Conservation (phyloP, 2,888 invertebrate genomes). For the Crossocerus cetratus region DNA sequence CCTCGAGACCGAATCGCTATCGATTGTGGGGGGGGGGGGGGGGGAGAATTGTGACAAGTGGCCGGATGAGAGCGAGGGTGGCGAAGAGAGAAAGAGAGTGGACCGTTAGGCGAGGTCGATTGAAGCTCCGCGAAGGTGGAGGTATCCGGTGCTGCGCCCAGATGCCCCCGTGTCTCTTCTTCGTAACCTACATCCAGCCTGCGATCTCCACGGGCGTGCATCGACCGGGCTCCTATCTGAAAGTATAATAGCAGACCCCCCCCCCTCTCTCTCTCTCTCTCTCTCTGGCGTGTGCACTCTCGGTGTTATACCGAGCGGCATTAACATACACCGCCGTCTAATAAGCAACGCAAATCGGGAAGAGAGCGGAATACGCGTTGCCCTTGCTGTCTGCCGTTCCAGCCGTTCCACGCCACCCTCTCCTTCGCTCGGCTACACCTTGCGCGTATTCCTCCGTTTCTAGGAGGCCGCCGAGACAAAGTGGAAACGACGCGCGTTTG, state of each 20-base stretch:
- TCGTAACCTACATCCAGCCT: slow-evolving; percentile 55
- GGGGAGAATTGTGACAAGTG: not conserved
- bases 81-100: not conserved
- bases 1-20: not conserved
- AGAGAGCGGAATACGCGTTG: not conserved
- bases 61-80: slow-evolving; percentile 1
- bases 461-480: too few relatives aligned
- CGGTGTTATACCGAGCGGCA: slow-evolving; percentile 19
- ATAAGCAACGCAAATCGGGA: slow-evolving; percentile 70
- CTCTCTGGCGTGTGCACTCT: too few relatives aligned
- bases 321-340: slow-evolving; percentile 68
- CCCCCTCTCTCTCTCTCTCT: too few relatives aligned
- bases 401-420: not conserved
- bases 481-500: too few relatives aligned
- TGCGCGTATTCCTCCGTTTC: not conserved
- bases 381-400: not conserved
- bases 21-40: not conserved
- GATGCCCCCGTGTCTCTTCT: slow-evolving; percentile 18
- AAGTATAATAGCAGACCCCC: slow-evolving; percentile 65
- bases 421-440: not conserved
- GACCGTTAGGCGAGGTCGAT: not conserved
- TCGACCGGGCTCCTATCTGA: slow-evolving; percentile 54
- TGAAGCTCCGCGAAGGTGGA: not conserved
- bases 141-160: not conserved
- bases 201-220: slow-evolving; percentile 47